A percentile compares a stretch with the other conserved stretches of the same genome.
Evolutionary conservation across 2,113 vertebrate genomes (phyloP).

Genomic region (Rhombomys opimus): DNA sequence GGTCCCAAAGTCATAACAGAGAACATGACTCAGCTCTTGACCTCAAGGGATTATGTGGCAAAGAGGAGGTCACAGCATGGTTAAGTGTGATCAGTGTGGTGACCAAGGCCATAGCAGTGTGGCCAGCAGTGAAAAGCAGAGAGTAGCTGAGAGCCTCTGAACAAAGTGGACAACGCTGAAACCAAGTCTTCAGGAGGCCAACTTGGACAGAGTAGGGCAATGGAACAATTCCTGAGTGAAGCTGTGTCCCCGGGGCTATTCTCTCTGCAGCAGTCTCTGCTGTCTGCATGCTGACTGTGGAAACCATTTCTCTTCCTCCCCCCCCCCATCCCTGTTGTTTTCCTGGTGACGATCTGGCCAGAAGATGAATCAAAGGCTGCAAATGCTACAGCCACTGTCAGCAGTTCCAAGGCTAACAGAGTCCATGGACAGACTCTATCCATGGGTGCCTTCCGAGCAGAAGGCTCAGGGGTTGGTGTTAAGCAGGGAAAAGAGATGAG

Average conservation of each 20-base stretch:
- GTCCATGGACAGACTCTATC: slow-evolving; percentile 2
- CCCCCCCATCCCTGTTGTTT: background rate
- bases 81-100: background rate
- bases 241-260: background rate
- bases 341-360: slow-evolving; percentile 57
- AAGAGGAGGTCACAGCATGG: background rate
- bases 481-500: background rate
- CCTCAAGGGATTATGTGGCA: background rate
- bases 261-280: background rate
- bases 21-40: background rate
- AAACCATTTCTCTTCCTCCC: background rate
- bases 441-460: background rate
- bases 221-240: background rate
- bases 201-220: background rate
- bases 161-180: background rate
- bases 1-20: background rate
- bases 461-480: background rate
- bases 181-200: background rate
- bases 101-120: too few species aligned
- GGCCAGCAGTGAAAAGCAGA: background rate
- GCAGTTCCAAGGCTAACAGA: slow-evolving; percentile 15
- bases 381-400: background rate
- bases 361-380: slow-evolving; percentile 57
- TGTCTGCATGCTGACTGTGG: background rate
- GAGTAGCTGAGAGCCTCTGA: background rate